A percentile compares a stretch with the other conserved stretches of the same genome.
These are phyloP conservation scores for Xestia xanthographa DNA, from an alignment of 2,888 invertebrate species.

Conservation along the genomic window DNA sequence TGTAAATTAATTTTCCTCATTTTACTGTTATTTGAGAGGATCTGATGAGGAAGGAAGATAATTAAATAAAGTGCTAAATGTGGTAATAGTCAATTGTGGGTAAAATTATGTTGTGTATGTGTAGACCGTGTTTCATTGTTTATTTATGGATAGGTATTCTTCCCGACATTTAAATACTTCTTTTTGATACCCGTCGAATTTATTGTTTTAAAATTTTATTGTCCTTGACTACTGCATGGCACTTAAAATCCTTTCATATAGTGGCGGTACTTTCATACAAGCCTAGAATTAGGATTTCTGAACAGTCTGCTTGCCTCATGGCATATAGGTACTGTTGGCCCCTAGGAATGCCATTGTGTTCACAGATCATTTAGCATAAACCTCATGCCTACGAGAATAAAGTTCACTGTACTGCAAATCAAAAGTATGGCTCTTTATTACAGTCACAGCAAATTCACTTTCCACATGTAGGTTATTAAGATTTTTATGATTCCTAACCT, in stretches of 20 bases:
- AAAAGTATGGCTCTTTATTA: too few species aligned
- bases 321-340: too few species aligned
- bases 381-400: background rate
- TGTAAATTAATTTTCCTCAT: constrained; percentile 1
- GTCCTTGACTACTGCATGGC: background rate
- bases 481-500: background rate
- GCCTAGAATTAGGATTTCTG: too few species aligned
- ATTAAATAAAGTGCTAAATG: background rate
- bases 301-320: too few species aligned
- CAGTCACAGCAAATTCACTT: background rate
- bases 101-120: background rate
- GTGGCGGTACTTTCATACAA: too few species aligned
- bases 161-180: background rate
- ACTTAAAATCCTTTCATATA: background rate
- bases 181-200: background rate
- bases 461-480: background rate
- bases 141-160: background rate
- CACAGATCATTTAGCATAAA: background rate
- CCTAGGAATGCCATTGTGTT: too few species aligned
- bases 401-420: too few species aligned
- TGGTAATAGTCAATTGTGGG: background rate
- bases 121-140: background rate
- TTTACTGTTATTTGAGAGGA: background rate
- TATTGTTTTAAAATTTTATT: background rate
- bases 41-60: constrained; percentile 25